phyloP scores from a whole-genome alignment of 2,888 invertebrate genomes.

The Melieria omissa region DNA sequence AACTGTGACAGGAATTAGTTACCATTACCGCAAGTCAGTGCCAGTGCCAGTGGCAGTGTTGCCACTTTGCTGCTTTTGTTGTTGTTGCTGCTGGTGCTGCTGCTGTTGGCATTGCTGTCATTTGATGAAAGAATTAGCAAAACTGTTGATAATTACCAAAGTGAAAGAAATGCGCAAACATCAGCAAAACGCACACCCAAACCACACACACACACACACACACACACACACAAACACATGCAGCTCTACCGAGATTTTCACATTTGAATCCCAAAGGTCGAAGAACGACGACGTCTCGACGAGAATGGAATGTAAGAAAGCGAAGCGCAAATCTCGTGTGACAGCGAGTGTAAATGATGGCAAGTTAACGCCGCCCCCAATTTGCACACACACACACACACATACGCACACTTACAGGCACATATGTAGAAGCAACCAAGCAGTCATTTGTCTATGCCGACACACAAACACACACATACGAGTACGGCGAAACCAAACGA shows the following conservation, averaged over 20 bases:
- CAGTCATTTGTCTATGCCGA: not conserved
- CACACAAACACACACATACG: not conserved
- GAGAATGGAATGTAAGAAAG: too few relatives aligned
- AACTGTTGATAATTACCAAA: conserved; percentile 36
- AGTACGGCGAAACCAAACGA: not conserved
- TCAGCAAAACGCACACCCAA: conserved; percentile 19
- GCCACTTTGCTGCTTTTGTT: not conserved
- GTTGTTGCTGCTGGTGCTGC: not conserved
- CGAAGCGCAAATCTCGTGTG: conserved; percentile 11
- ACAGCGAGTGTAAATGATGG: conserved; percentile 26
- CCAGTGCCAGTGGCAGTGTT: not conserved
- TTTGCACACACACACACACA: not conserved
- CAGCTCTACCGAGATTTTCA: not conserved
- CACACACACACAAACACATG: not conserved
- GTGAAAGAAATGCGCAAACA: conserved; percentile 19
- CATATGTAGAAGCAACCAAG: not conserved
- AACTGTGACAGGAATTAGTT: conserved; percentile 27
- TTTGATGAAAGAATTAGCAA: conserved; percentile 31
- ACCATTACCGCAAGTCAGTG: not conserved
- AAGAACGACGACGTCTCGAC: too few relatives aligned
- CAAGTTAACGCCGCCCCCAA: conserved; percentile 28
- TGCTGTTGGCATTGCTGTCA: conserved; percentile 20
- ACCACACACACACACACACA: not conserved
- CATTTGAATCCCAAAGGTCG: not conserved
- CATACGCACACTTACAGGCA: not conserved